phyloP scores from a whole-genome alignment of 2,797 vertebrate genomes.

The Siniperca scherzeri region DNA sequence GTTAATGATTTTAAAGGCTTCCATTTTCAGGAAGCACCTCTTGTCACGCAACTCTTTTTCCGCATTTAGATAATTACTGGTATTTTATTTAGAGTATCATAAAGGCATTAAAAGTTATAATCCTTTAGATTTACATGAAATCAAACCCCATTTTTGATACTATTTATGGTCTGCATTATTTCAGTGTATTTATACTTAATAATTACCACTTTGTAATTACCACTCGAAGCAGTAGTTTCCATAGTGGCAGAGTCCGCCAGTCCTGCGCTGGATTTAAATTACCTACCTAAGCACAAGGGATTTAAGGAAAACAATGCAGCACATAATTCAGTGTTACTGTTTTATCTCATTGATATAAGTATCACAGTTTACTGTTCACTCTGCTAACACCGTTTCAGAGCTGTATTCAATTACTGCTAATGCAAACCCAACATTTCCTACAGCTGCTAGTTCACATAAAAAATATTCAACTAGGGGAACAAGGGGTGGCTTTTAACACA shows the following conservation, averaged over 20 bases:
- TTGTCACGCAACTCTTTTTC: conserved; percentile 31
- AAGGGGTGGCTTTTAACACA: too few species aligned
- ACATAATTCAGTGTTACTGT: neutral
- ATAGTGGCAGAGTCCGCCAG: neutral
- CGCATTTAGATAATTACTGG: neutral
- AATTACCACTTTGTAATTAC: neutral
- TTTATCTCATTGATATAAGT: neutral
- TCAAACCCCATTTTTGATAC: neutral
- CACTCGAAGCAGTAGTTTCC: neutral
- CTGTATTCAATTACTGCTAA: neutral
- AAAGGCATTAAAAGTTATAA: neutral
- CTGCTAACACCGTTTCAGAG: neutral
- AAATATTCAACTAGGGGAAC: neutral
- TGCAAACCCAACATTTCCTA: neutral
- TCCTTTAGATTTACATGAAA: neutral
- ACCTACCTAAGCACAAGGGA: neutral
- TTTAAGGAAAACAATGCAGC: neutral
- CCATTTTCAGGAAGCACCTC: neutral
- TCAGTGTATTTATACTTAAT: neutral
- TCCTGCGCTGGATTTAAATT: neutral
- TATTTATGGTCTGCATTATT: neutral
- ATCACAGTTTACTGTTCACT: neutral
- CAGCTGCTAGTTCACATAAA: neutral
- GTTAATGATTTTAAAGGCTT: conserved; percentile 19
- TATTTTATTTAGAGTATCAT: neutral